Base-by-base conservation (phyloP, 1,140 invertebrate species). In the Zaprionus vittiger region DNA sequence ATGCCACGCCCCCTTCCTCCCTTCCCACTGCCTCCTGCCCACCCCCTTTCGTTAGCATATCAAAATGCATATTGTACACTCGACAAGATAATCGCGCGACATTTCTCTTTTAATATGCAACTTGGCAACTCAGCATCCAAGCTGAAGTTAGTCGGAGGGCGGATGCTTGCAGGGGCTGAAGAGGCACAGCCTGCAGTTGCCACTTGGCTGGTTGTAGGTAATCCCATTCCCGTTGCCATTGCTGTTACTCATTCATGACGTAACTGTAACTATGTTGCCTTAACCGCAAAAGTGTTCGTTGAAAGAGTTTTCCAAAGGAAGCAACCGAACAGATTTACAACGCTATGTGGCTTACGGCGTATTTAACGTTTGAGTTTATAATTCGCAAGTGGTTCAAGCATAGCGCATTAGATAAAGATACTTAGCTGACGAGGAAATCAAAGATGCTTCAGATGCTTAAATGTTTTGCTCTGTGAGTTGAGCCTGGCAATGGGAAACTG, bases 41-140 rank as follows among this genome's bases (percentile, higher is more conserved):
- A 52, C 64, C 49, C 20, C 24, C 15, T 54, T 47, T 57, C 64
- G 64, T 49, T 79, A 62, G 64, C 70, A 67, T 81, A 87, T 87
- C 77, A 83, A 83, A 87, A 87, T 87, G 84, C 80, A 87, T 89
- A 81, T 80, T 87, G 80, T 83, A 87, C 80, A 83, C 83, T 78
- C 83, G 77, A 83, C 60, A 71, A 75, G 73, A 72, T 76, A 71
- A 80, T 80, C 69, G 55, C 79, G 62, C 73, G 64, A 86, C 83
- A 82, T 74, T 82, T 73, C 75, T 72, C 80, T 85, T 72, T 81
- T 77, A 67, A 77, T 75, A 75, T 75, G 73, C 73, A 71, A 60
- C 73, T 71, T 60, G 62, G 63, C 70, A 66, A 62, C 68, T 56
- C 73, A 63, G 31, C 62, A 56, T 24, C 38, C 20, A 24, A 52